phyloP scores from a whole-genome alignment of 2,888 invertebrate genomes.

The Rosalia funebris region DNA sequence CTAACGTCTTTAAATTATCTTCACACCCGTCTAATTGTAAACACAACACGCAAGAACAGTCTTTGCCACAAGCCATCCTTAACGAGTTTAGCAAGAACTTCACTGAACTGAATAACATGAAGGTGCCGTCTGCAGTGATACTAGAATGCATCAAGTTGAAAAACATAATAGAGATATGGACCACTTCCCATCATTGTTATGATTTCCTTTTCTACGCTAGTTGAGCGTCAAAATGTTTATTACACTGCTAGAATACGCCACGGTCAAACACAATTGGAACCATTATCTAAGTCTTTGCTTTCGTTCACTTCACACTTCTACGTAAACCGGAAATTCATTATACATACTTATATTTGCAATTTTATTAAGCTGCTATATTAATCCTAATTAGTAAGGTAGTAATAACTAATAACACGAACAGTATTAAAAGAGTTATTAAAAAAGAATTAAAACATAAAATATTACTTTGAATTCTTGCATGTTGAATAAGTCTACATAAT shows the following conservation, averaged over 20 bases:
- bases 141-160: constrained; percentile 42
- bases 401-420: too few species aligned
- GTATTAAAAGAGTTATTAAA: too few species aligned
- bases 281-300: constrained; percentile 4
- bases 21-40: constrained; percentile 76
- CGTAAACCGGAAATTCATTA: too few species aligned
- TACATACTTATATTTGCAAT: too few species aligned
- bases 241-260: not conserved
- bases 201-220: constrained; percentile 55
- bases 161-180: constrained; percentile 42
- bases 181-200: constrained; percentile 62
- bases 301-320: constrained; percentile 1
- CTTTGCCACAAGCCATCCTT: constrained; percentile 75
- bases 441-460: too few species aligned
- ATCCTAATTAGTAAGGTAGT: too few species aligned
- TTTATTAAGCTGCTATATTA: too few species aligned
- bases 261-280: constrained; percentile 7
- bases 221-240: constrained; percentile 30
- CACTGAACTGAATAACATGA: constrained; percentile 22
- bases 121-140: constrained; percentile 42
- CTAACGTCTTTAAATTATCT: constrained; percentile 64
- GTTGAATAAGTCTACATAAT: too few species aligned
- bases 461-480: too few species aligned
- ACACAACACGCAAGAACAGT: constrained; percentile 80
- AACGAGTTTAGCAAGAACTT: not conserved